Base-by-base conservation (phyloP, 2,113 vertebrate species). In the Arizona elegans region DNA sequence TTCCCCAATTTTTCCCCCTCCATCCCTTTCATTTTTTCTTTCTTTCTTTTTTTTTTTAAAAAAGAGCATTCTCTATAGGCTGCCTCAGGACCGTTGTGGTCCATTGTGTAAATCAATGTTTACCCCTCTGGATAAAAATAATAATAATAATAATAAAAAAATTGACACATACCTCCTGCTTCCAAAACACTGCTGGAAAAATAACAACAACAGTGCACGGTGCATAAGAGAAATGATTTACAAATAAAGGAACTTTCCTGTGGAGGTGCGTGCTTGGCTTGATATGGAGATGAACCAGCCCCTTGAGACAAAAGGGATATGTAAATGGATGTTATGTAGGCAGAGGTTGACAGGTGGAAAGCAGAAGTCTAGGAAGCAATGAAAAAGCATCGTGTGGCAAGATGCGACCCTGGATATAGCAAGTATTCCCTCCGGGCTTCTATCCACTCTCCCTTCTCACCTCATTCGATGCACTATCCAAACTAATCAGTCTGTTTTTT, bases 191-290 rank as follows among this genome's bases (percentile, higher is more conserved):
- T 96, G 94, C 95, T 92, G 24, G 12, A 23, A n/a, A 94, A 94
- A 43, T 3, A 96, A 95, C 96, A 95, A 93, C 5, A 56, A 21
- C 1, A 0, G 86, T 91, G 93, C 87, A 88, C 56, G 90, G 87
- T 92, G 94, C 89, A 91, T 94, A 92, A 95, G 95, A 95, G 93
- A 87, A 88, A 94, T 96, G 94, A 96, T 93, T 95, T 96, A 93
- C 92, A 93, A 54, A 9, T 62, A 55, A 23, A 23, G 33, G 43
- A 53, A 5, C 7, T 75, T 65, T 21, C 56, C 87, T 52, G 62
- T 65, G 86, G 93, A 93, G 95, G 95, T 91, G 94, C 94, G 90
- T 96, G 89, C 96, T 96, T 96, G 95, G 95, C 92, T 92, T 94
- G 59, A 86, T 89, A 91, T 86, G 91, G 93, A 90, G 93, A 86